These are phyloP conservation scores for Augiades crinisus DNA, from an alignment of 2,888 invertebrate species.

Conservation along the genomic window DNA sequence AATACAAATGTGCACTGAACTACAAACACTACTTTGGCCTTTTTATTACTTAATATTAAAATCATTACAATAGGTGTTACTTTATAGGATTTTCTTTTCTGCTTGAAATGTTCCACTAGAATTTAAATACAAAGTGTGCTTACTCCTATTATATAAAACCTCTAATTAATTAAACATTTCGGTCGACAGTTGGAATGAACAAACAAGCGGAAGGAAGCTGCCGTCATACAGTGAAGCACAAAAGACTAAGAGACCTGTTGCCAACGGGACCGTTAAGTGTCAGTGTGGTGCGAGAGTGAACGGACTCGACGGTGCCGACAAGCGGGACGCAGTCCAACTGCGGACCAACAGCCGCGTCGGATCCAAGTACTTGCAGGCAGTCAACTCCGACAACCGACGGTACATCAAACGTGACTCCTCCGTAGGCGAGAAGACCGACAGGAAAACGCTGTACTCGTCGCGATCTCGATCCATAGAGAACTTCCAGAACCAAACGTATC, in stretches of 20 bases:
- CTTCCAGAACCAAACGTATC: conserved; percentile 60
- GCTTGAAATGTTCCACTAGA: too few species aligned
- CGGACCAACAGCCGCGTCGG: conserved; percentile 73
- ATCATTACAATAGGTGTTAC: too few species aligned
- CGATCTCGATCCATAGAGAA: conserved; percentile 77
- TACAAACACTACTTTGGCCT: too few species aligned
- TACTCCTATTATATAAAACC: too few species aligned
- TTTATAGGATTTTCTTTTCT: too few species aligned
- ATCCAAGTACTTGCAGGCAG: conserved; percentile 71
- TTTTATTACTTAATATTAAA: too few species aligned
- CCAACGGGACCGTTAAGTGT: conserved; percentile 70
- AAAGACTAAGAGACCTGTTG: conserved; percentile 73
- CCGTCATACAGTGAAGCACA: conserved; percentile 78
- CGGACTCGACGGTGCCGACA: conserved; percentile 55
- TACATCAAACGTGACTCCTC: conserved; percentile 68
- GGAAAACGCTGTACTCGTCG: conserved; percentile 55
- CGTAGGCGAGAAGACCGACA: conserved; percentile 58
- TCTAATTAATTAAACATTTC: background rate
- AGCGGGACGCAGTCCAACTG: conserved; percentile 57
- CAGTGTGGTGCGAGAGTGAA: conserved; percentile 72
- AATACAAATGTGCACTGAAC: too few species aligned
- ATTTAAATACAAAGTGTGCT: too few species aligned
- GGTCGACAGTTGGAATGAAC: conserved; percentile 77
- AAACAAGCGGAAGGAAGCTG: conserved; percentile 75
- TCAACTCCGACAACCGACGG: conserved; percentile 54